Conservation (phyloP, 2,888 invertebrate genomes). For the Nemotelus pantherinus region DNA sequence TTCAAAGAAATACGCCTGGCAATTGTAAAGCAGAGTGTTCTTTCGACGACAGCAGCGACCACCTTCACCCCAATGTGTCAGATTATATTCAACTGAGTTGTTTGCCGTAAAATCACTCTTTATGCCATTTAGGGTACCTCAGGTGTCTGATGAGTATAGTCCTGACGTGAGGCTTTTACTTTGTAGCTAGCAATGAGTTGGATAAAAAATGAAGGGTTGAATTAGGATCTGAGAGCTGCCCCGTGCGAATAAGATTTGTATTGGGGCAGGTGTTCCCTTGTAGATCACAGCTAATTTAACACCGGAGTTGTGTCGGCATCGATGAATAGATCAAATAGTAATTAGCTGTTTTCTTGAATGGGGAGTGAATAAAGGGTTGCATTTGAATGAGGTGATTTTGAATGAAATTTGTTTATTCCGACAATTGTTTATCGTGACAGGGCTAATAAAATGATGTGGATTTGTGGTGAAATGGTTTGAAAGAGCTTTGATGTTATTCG, state of each 20-base stretch:
- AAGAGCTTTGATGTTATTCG: too few species aligned
- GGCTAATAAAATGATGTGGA: too few species aligned
- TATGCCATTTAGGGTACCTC: slow-evolving; percentile 26
- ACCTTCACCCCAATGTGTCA: not conserved
- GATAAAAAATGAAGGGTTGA: not conserved
- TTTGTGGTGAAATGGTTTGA: too few species aligned
- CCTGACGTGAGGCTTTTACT: not conserved
- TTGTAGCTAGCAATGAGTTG: not conserved
- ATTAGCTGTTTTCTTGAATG: not conserved
- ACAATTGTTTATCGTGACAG: too few species aligned
- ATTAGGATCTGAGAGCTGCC: not conserved
- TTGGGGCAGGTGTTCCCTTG: not conserved
- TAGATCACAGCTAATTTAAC: slow-evolving; percentile 19
- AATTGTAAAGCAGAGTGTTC: not conserved
- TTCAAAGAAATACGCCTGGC: not conserved
- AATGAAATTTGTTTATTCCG: too few species aligned
- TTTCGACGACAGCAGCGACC: not conserved
- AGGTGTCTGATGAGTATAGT: slow-evolving; percentile 13
- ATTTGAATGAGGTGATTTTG: too few species aligned
- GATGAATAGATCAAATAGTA: not conserved
- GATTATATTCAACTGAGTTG: slow-evolving; percentile 25
- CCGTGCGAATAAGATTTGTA: not conserved
- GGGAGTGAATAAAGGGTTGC: too few species aligned
- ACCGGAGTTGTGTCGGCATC: not conserved
- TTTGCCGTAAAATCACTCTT: slow-evolving; percentile 18